phyloP scores from a whole-genome alignment of 2,888 invertebrate species.

The Linnaemya vulpina region DNA sequence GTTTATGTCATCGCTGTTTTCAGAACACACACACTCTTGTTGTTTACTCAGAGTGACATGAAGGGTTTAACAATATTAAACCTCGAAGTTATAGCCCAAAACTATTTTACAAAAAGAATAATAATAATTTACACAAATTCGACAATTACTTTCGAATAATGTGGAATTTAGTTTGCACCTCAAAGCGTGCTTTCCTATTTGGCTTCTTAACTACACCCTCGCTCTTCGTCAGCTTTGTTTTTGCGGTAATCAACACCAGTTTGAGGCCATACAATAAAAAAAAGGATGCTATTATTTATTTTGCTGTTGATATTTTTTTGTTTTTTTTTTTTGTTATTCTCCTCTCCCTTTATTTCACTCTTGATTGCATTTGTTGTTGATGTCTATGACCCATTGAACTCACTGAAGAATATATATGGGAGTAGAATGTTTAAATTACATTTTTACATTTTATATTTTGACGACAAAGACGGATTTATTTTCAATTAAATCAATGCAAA shows the following conservation, averaged over 20 bases:
- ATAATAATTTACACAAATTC: background rate
- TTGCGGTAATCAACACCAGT: conserved; percentile 60
- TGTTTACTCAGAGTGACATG: background rate
- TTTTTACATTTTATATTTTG: conserved; percentile 26
- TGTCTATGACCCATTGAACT: conserved; percentile 65
- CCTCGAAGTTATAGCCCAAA: background rate
- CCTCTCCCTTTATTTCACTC: conserved; percentile 24
- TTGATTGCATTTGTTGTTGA: conserved; percentile 58
- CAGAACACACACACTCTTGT: conserved; percentile 2
- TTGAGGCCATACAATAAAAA: conserved; percentile 65
- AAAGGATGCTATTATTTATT: conserved; percentile 66
- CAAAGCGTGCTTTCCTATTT: conserved; percentile 1
- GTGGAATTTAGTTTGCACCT: background rate
- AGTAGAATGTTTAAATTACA: conserved; percentile 46
- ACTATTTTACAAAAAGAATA: background rate
- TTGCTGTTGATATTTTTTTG: conserved; percentile 60
- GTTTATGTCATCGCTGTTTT: conserved; percentile 54
- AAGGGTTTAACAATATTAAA: background rate
- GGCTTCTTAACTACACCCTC: too few relatives aligned
- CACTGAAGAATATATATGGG: conserved; percentile 17
- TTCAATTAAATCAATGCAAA: conserved; percentile 48
- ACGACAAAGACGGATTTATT: conserved; percentile 42
- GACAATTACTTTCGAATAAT: background rate
- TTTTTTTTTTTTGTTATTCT: too few relatives aligned
- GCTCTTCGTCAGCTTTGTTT: conserved; percentile 24